Evolutionary conservation across 1,140 invertebrate species (phyloP), one percentile per base, ranked within the genome.

Genomic region (Cotesia vestalis): DNA sequence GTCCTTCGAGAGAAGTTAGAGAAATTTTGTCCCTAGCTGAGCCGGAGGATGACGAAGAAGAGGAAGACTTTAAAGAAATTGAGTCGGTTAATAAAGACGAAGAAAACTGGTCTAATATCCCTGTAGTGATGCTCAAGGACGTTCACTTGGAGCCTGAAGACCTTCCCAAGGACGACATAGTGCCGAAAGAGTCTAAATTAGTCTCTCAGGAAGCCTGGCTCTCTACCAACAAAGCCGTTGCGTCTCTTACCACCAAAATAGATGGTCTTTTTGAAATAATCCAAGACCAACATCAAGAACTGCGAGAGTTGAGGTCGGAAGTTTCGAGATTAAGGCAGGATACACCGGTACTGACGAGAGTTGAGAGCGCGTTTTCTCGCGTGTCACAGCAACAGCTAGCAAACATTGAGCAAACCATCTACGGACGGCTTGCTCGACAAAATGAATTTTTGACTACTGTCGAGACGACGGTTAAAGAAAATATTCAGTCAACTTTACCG

Each of bases 1-100:
- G 93, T 81, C 94, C 95, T 5, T 95, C 94, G 75, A 89, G 94
- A 71, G 95, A 96, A 86, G 95, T 96, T 1, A 89, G 93, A 79
- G 92, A 94, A 83, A 94, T 94, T 62, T 81, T 94, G 69, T 91
- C 91, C 11, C 85, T 91, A 27, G 89, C 88, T 51, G 90, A 90
- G 73, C 73, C 81, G 11, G 81, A 86, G 55, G 86, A 86, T 52
- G 80, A 80, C 61, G 75, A 79, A 59, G 78, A 78, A 52, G 70
- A 76, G 1, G 81, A 82, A 61, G 72, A 62, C 6, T 80, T 84
- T 27, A 73, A 73, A 6, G 75, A 82, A 66, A 35, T 71, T 4
- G 75, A 78, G 5, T 63, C 27, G 12, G 59, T 72, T 14, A 52
- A 73, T 12, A 73, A 74, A 4, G 66, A 36, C 1, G 75, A 78